Evolutionary conservation across 1,140 invertebrate genomes (phyloP).

Genomic region (Drosophila carrolli): DNA sequence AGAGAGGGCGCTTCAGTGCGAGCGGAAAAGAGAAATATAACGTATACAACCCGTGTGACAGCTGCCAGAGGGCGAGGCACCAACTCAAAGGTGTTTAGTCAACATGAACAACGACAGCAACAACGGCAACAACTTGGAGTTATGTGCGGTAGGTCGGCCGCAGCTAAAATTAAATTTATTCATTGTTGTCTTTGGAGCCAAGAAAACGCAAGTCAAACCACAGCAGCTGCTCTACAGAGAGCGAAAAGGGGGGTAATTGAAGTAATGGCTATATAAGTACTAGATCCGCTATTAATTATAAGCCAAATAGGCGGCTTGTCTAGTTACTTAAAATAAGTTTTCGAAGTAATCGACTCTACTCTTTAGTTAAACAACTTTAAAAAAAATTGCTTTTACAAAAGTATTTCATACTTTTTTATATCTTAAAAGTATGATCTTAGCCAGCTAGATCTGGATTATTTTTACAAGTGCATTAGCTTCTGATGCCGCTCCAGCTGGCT

Average conservation of each 20-base stretch:
- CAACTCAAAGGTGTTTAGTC: slow-evolving; percentile 80
- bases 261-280: slow-evolving; percentile 8
- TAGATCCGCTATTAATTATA: slow-evolving; percentile 11
- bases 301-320: no score
- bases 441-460: slow-evolving; percentile 15
- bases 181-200: slow-evolving; percentile 74
- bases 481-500: slow-evolving; percentile 39
- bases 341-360: no score
- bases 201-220: slow-evolving; percentile 26
- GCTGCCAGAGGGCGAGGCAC: slow-evolving; percentile 70
- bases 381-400: no score
- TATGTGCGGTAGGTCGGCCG: slow-evolving; percentile 76
- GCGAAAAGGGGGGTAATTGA: slow-evolving; percentile 10
- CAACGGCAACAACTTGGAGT: slow-evolving; percentile 40
- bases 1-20: neutral
- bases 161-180: slow-evolving; percentile 82
- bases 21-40: slow-evolving; percentile 15
- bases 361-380: no score
- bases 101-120: slow-evolving; percentile 66
- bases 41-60: slow-evolving; percentile 65
- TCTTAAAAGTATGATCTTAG: neutral
- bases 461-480: slow-evolving; percentile 13
- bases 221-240: slow-evolving; percentile 46
- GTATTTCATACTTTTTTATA: no score
- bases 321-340: neutral